Conservation (phyloP, 2,113 vertebrate species). For the Caracal caracal region DNA sequence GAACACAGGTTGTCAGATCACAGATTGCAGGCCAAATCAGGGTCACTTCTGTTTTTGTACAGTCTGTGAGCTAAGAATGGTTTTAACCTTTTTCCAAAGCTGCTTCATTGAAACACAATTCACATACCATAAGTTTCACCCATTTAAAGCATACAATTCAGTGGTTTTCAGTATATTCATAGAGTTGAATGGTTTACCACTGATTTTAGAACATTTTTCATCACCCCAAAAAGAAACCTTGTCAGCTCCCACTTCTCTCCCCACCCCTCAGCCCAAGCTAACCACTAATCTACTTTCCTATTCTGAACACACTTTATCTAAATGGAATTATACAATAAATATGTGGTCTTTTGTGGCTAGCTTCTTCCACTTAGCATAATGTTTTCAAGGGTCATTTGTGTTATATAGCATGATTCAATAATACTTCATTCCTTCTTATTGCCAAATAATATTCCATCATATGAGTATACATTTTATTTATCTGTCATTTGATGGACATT, state of each 20-base stretch:
- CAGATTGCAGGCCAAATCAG: background rate
- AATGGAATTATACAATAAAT: background rate
- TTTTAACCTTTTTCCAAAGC: background rate
- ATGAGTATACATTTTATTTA: background rate
- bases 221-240: background rate
- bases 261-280: background rate
- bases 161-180: background rate
- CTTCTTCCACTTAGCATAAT: background rate
- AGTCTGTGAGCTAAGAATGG: background rate
- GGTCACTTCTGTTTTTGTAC: background rate
- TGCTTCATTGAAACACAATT: background rate
- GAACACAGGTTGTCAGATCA: background rate
- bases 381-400: background rate
- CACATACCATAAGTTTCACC: background rate
- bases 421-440: conserved; percentile 5
- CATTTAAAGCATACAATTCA: background rate
- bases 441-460: background rate
- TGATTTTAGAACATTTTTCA: background rate
- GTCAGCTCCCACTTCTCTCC: background rate
- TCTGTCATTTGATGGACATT: background rate
- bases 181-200: background rate
- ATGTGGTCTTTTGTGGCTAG: background rate
- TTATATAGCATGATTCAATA: background rate
- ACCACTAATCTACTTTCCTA: background rate
- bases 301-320: background rate